Percentiles rank a stretch among this genome's conserved stretches.
Evolutionary conservation across 2,113 vertebrate genomes (phyloP).

Genomic region (Carollia perspicillata): DNA sequence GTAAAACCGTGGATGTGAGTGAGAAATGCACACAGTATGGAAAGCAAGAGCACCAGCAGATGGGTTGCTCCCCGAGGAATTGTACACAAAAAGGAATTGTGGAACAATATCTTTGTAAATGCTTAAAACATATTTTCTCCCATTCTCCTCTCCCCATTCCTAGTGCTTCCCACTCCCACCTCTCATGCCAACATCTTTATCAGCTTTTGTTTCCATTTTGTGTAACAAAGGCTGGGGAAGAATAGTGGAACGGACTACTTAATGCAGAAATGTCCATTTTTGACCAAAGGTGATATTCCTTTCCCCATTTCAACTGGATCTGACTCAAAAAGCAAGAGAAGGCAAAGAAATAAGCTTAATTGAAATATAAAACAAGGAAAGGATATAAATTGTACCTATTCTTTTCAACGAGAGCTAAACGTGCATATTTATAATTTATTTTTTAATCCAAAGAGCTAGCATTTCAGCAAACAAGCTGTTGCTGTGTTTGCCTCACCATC

Average conservation of each 20-base stretch:
- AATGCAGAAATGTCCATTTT: conserved; percentile 58
- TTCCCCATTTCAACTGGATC: conserved; percentile 44
- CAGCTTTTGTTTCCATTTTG: conserved; percentile 62
- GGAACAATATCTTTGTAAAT: background rate
- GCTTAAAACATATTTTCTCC: background rate
- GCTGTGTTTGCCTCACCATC: conserved; percentile 20
- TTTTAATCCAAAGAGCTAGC: background rate
- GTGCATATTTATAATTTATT: background rate
- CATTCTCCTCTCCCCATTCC: background rate
- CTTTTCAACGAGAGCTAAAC: conserved; percentile 9
- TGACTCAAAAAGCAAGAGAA: conserved; percentile 44
- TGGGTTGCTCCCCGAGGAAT: background rate
- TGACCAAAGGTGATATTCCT: conserved; percentile 44
- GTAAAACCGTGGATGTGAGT: background rate
- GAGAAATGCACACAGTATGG: background rate
- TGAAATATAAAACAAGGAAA: conserved; percentile 52
- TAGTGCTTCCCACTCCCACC: background rate
- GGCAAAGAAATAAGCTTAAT: conserved; percentile 18
- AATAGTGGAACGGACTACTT: conserved; percentile 29
- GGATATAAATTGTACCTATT: conserved; percentile 3
- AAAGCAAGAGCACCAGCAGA: background rate
- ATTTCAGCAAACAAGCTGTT: background rate
- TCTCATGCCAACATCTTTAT: conserved; percentile 51
- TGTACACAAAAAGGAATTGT: background rate
- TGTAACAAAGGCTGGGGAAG: conserved; percentile 51